Evolutionary conservation across 2,888 invertebrate genomes (phyloP).

Genomic region (Epsilonema sp.): DNA sequence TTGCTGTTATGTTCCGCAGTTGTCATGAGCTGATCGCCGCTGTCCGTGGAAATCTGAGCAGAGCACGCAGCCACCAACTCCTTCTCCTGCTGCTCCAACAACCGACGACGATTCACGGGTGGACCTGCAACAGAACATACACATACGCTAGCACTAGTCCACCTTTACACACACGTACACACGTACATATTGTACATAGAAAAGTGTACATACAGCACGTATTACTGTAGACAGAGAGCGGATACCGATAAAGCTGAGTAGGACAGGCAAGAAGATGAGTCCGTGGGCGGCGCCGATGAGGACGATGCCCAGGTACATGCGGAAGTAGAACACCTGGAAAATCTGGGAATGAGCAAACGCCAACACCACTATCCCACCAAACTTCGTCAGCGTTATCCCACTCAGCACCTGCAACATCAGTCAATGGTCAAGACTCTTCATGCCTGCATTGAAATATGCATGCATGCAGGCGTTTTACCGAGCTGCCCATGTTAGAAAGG

Average conservation of each 20-base stretch:
- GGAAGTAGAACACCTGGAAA: conserved; percentile 77
- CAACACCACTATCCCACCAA: conserved; percentile 84
- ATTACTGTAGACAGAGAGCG: too few species aligned
- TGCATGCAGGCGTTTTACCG: too few species aligned
- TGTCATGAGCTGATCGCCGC: too few species aligned
- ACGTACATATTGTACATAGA: too few species aligned
- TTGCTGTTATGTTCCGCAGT: too few species aligned
- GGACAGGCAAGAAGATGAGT: conserved; percentile 83
- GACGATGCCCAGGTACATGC: conserved; percentile 94
- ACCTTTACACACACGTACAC: too few species aligned
- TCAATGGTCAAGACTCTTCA: too few species aligned
- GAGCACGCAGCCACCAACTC: neutral
- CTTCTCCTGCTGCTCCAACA: neutral
- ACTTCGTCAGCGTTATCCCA: conserved; percentile 91
- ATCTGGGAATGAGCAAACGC: conserved; percentile 82
- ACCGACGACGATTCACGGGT: conserved; percentile 2
- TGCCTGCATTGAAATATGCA: too few species aligned
- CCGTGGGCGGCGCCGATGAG: conserved; percentile 89
- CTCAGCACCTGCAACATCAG: conserved; percentile 54
- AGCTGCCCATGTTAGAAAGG: conserved; percentile 72
- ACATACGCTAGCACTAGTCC: neutral
- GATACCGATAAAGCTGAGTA: conserved; percentile 75
- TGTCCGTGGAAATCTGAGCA: too few species aligned
- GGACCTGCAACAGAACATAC: conserved; percentile 1
- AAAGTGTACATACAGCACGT: too few species aligned